Base-by-base conservation (phyloP, 2,888 invertebrate genomes). In the Norana najaformis region DNA sequence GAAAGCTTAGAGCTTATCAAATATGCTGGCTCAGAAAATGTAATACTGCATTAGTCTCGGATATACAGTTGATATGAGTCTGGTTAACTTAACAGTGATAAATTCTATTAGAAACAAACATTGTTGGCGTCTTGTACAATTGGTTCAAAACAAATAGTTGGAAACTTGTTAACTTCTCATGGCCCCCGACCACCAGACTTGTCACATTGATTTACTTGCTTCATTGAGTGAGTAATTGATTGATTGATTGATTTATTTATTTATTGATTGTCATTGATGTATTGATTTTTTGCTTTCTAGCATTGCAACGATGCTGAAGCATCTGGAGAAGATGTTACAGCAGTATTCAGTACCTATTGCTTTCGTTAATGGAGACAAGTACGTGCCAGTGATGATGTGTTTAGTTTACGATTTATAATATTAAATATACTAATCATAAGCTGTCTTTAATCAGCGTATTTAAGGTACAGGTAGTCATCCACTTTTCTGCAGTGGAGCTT, bases 311-410 rank as follows among this genome's bases (percentile, higher is more conserved):
- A 93, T 94, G 92, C 90, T 94, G 83, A 92, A 92, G 89, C 92
- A 94, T 83, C 90, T 94, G 90, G 94, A 94, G 92, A 93, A 92
- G 90, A 92, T 94, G 92, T 91, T 94, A 90, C 92, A 93, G 11
- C 93, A 93, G 89, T 94, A 93, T 92, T 92, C 93, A 41, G 93
- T 95, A 23, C 94, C 95, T 41, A 93, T 95, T 30, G 94, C 94
- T 88, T 94, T 94, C 92, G 93, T 95, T 38, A 93, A 94, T 92
- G 94, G 95, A 91, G 94, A 94, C 91, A 94, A 93, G 94, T 94
- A 92, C 92, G 93, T 92, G 35, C 20, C 34, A 37, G 34, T 69
- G n/a, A n/a, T n/a, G n/a, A n/a, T n/a, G n/a, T n/a, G n/a, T n/a
- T n/a, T n/a, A n/a, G n/a, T n/a, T n/a, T n/a, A n/a, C n/a, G n/a